These are phyloP conservation scores for Panopea generosa DNA, from an alignment of 2,888 invertebrate genomes.

Conservation along the genomic window DNA sequence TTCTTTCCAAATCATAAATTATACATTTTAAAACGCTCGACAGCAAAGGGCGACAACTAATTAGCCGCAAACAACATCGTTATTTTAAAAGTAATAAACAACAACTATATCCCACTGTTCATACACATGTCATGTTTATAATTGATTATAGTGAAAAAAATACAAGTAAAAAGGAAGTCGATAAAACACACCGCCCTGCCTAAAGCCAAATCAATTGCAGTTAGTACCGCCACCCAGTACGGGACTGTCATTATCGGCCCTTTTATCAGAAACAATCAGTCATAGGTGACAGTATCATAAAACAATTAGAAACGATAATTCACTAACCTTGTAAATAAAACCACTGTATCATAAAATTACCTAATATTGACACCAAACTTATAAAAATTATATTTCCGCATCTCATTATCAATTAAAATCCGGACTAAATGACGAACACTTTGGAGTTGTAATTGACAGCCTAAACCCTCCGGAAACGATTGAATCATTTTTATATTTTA, in stretches of 20 bases:
- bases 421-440: not conserved
- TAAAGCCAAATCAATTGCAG: no score
- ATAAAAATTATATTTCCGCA: no score
- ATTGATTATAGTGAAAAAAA: no score
- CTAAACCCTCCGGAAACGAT: constrained; percentile 6
- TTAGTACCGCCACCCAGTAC: not conserved
- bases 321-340: constrained; percentile 22
- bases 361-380: constrained; percentile 4
- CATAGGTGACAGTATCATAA: constrained; percentile 22
- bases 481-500: not conserved
- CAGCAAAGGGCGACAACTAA: no score
- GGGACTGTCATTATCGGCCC: not conserved
- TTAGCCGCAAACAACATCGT: no score
- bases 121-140: no score
- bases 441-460: constrained; percentile 31
- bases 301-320: constrained; percentile 21
- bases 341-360: constrained; percentile 26
- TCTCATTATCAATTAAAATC: constrained; percentile 18
- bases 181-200: no score
- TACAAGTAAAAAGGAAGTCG: no score
- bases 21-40: no score
- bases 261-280: not conserved
- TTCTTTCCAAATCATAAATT: no score
- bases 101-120: no score
- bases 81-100: no score